Evolutionary conservation across 2,113 vertebrate species (phyloP).

Genomic region (Mirza zaza): DNA sequence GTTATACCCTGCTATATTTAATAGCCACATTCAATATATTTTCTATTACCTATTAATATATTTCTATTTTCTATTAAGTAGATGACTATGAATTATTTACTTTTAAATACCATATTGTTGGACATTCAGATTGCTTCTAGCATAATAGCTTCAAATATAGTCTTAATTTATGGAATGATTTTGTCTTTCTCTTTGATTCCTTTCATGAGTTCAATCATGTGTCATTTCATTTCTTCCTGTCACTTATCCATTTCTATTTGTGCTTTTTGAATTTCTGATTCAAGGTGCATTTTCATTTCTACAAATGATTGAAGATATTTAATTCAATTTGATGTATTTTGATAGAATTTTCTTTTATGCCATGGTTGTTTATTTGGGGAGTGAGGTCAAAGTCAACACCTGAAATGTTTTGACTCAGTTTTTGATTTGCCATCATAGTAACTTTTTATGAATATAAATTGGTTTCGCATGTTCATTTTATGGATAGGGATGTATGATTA

Average conservation of each 20-base stretch:
- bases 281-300: background rate
- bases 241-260: background rate
- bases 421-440: background rate
- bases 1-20: background rate
- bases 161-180: background rate
- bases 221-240: background rate
- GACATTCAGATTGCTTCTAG: background rate
- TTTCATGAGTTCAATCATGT: background rate
- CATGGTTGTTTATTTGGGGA: background rate
- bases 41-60: no score
- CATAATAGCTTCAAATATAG: background rate
- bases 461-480: background rate
- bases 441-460: background rate
- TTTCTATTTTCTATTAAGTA: background rate
- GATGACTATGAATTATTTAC: background rate
- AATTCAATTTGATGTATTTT: background rate
- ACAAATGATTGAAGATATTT: background rate
- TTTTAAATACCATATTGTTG: background rate
- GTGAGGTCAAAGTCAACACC: background rate
- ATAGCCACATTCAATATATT: background rate
- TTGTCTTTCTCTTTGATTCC: background rate
- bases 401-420: background rate
- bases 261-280: background rate
- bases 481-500: background rate
- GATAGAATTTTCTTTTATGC: background rate